Evolutionary conservation across 2,888 invertebrate species (phyloP), one percentile per base, ranked within the genome.

Genomic region (Pardosa pseudoannulata): DNA sequence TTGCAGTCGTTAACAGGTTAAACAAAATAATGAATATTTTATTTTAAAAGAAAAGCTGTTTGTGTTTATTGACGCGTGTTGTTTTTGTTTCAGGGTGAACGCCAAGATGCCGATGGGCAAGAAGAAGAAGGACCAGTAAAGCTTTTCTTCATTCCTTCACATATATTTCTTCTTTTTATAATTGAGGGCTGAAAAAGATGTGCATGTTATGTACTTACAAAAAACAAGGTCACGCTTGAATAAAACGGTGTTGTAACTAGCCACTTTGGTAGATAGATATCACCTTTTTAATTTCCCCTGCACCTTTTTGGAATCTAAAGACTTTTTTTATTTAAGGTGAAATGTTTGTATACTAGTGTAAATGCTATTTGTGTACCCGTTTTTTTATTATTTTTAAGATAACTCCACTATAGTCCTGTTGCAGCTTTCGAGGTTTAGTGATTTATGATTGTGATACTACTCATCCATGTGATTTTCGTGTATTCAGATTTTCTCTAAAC

Each of bases 371-470:
- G 78, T 78, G 78, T 29, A 72, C 78, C 50, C 67, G 73, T 78
- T 65, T 75, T 83, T 67, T 56, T 85, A 50, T 78, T 73, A 31
- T n/a, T 67, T 85, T 39, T 50, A 73, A 65, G 75, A 56, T 46
- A 16, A 56, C 19, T 56, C 23, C 19, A 56, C 16, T 65, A 67
- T 65, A n/a, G 31, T 56, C 83, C 83, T 73, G 71, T 78, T 85
- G 78, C 67, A 65, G 39, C 41, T 85, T 85, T 72, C 56, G 73
- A 85, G 78, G 72, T 85, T 67, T 85, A 85, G 83, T 85, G 83
- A 85, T 85, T n/a, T 85, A 85, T 83, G 19, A 83, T 85, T 85
- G 83, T 85, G 83, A 85, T 85, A 85, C n/a, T n/a, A n/a, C 39
- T 73, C 68, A 78, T 78, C 73, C 83, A 68, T 85, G 83, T 85